phyloP scores from a whole-genome alignment of 2,797 vertebrate genomes.

The Sebastolobus altivelis region DNA sequence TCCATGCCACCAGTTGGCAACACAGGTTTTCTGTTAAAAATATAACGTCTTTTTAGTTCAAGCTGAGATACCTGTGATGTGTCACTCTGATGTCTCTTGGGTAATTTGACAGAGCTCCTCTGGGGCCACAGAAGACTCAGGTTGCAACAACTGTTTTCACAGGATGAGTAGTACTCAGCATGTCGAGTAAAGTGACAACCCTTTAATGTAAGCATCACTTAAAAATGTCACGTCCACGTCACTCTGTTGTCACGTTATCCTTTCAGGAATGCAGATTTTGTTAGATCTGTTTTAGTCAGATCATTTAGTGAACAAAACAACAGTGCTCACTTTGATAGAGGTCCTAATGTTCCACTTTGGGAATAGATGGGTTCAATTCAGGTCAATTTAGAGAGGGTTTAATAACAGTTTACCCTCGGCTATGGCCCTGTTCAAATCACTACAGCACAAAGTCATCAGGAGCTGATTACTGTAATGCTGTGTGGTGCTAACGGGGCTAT shows the following conservation, averaged over 20 bases:
- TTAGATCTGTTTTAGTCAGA: background rate
- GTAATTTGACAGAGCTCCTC: no score
- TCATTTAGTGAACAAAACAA: background rate
- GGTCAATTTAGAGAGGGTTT: constrained; percentile 23
- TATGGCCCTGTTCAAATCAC: background rate
- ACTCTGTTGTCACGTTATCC: background rate
- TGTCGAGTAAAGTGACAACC: background rate
- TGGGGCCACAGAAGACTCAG: no score
- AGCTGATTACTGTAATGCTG: constrained; percentile 20
- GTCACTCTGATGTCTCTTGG: fast-evolving
- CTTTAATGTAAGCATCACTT: background rate
- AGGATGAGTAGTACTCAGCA: background rate
- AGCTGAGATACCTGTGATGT: no score
- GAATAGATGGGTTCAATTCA: constrained; percentile 23
- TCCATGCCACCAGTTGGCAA: background rate
- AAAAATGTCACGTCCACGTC: background rate
- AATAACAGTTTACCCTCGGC: constrained; percentile 23
- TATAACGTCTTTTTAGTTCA: background rate
- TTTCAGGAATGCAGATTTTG: background rate
- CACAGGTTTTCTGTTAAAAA: background rate
- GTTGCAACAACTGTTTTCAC: background rate
- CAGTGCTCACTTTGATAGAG: background rate
- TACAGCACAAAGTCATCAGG: background rate
- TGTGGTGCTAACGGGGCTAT: background rate
- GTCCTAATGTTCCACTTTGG: background rate